Base-by-base conservation (phyloP, 2,797 vertebrate species). In the Gambelia wislizenii region DNA sequence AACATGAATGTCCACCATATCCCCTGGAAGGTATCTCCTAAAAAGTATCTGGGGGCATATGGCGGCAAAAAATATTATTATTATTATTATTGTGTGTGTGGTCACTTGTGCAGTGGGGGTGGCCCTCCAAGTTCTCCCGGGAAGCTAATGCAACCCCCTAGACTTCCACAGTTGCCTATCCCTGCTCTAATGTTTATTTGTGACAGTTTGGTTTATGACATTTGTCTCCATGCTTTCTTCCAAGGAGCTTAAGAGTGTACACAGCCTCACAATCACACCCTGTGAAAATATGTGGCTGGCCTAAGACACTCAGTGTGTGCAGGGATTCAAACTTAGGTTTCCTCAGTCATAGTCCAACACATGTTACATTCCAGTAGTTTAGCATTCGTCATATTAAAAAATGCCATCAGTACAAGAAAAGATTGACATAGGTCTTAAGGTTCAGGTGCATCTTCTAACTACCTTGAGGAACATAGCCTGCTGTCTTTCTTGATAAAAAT, bases 401-500 rank as follows among this genome's bases (percentile, higher is more conserved):
- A 54, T 0, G 20, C 13, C 25, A 44, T 39, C 8, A 33, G n/a
- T 86, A 54, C 0, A 87, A 85, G 10, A 88, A 91, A 78, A 33
- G 2, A 20, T 2, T 90, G 30, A 5, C 52, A 77, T 78, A 74
- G 30, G 20, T 44, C 44, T 36, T 61, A 92, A 89, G 93, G 91
- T 88, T 91, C 89, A 94, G 86, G 44, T 83, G 10, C 87, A 79
- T 92, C 95, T 94, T 13, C 70, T 91, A 83, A 87, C 52, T 42
- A 72, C 12, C 47, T 85, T 52, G 83, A 90, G 83, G 61, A 90
- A 47, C 70, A 42, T 33, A 72, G 91, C 85, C 91, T 92, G 69
- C 92, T 92, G 83, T 94, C 87, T 78, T 67, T 93, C 89, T 89
- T 91, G 81, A 92, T 94, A 93, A 94, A 67, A 96, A 91, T 88